Evolutionary conservation across 2,797 vertebrate genomes (phyloP).

Genomic region (Pitangus sulphuratus): DNA sequence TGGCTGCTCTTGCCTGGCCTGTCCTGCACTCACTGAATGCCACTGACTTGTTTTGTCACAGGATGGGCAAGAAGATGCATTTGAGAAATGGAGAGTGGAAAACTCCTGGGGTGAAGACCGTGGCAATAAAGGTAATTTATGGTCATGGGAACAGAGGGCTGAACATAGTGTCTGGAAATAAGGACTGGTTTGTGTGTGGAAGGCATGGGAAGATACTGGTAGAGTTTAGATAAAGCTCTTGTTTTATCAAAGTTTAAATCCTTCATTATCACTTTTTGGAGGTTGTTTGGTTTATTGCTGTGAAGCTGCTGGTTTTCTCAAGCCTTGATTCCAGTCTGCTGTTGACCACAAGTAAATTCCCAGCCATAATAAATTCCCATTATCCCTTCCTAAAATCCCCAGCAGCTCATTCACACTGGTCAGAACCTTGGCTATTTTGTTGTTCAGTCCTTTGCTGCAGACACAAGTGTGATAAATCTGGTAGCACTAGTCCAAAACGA

Average conservation of each 20-base stretch:
- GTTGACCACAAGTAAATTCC: neutral
- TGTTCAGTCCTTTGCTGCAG: neutral
- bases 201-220: neutral
- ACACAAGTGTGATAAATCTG: neutral
- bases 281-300: neutral
- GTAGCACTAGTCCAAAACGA: neutral
- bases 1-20: neutral
- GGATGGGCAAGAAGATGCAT: constrained; percentile 86
- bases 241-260: neutral
- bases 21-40: neutral
- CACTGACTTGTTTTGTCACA: constrained; percentile 45
- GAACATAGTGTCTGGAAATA: neutral
- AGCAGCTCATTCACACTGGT: neutral
- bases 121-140: constrained; percentile 91
- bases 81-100: constrained; percentile 96
- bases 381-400: neutral
- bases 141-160: neutral
- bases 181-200: neutral
- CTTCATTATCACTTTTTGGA: neutral
- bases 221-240: neutral
- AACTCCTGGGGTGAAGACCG: constrained; percentile 99
- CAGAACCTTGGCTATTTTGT: neutral
- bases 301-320: neutral
- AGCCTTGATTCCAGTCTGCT: neutral
- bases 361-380: neutral